Conservation (phyloP, 2,113 vertebrate genomes). For the Misgurnus mizolepis region DNA sequence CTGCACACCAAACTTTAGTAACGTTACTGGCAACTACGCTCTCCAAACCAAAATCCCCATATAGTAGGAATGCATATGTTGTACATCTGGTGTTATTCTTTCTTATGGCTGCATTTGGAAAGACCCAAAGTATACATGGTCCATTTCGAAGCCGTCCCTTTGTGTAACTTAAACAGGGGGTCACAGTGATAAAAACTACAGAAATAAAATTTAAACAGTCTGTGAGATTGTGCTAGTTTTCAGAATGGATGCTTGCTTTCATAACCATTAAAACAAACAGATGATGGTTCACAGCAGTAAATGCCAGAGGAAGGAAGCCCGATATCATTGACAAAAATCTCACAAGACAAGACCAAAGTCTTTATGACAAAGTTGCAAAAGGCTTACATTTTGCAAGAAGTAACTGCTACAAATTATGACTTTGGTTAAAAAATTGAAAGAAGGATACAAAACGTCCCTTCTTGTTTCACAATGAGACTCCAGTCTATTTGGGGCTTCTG, state of each 20-base stretch:
- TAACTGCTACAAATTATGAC: conserved; percentile 51
- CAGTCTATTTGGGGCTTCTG: not conserved
- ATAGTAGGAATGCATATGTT: not conserved
- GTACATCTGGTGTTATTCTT: not conserved
- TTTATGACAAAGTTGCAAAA: not conserved
- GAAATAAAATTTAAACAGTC: not conserved
- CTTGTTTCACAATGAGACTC: conserved; percentile 8
- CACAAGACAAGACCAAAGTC: conserved; percentile 5
- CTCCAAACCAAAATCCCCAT: not conserved
- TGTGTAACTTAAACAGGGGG: conserved; percentile 10
- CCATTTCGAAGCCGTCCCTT: not conserved
- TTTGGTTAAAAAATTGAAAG: conserved; percentile 34
- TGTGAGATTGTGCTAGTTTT: not conserved
- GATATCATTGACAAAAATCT: not conserved
- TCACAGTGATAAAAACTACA: conserved; percentile 28
- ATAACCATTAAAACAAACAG: conserved; percentile 8
- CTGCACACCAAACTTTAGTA: not conserved
- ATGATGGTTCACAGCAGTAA: not conserved
- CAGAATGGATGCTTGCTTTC: not conserved
- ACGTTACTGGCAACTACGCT: not conserved
- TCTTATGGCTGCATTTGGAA: conserved; percentile 8
- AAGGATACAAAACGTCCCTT: not conserved
- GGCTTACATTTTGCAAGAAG: conserved; percentile 26
- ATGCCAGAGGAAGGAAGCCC: conserved; percentile 27
- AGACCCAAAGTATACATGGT: not conserved